Conservation (phyloP, 2,888 invertebrate species). For the Argyra leucocephala region DNA sequence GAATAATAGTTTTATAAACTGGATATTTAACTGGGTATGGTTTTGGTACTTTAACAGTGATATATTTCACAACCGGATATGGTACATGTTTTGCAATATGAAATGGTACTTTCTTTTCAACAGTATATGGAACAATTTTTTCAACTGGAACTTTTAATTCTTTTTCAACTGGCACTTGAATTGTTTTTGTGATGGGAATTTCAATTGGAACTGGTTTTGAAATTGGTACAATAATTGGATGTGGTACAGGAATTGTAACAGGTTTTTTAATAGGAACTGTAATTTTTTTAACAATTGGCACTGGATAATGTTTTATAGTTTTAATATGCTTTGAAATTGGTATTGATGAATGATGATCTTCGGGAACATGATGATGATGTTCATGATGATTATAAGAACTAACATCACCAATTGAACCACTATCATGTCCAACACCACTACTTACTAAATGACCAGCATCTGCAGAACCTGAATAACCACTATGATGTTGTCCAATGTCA, state of each 20-base stretch:
- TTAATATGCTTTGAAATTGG: constrained; percentile 44
- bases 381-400: background rate
- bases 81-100: constrained; percentile 68
- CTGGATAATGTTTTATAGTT: constrained; percentile 51
- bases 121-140: constrained; percentile 58
- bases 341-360: background rate
- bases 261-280: constrained; percentile 60
- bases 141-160: constrained; percentile 53
- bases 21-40: constrained; percentile 70
- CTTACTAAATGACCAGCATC: background rate
- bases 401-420: background rate
- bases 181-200: constrained; percentile 62
- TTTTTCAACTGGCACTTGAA: constrained; percentile 60
- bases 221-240: constrained; percentile 65
- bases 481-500: background rate
- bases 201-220: constrained; percentile 71
- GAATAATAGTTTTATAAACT: constrained; percentile 54
- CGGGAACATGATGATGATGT: background rate
- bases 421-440: background rate
- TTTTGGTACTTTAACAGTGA: constrained; percentile 65
- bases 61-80: constrained; percentile 61
- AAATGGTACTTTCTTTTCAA: constrained; percentile 62
- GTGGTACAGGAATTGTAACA: constrained; percentile 64
- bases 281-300: constrained; percentile 62
- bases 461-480: background rate